Percentiles rank a stretch among this genome's conserved stretches.
These are phyloP conservation scores for Hemithea aestivaria DNA, from an alignment of 2,888 invertebrate species.

Conservation along the genomic window DNA sequence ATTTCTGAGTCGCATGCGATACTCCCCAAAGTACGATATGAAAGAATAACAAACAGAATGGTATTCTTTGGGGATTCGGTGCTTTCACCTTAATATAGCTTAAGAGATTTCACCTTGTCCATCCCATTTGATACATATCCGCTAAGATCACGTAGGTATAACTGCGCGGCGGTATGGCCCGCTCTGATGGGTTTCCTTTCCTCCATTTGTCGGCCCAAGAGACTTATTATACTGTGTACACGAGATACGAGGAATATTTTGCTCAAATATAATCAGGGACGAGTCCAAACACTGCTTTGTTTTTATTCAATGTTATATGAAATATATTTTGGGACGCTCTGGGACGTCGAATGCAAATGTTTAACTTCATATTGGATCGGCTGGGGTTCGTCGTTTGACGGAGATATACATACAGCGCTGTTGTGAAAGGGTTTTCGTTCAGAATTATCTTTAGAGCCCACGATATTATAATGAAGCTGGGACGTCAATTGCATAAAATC, in stretches of 20 bases:
- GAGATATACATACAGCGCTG: slow-evolving; percentile 28
- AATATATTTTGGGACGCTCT: slow-evolving; percentile 41
- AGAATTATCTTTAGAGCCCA: slow-evolving; percentile 25
- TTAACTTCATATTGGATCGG: slow-evolving; percentile 64
- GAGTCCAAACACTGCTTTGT: slow-evolving; percentile 69
- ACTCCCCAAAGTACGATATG: slow-evolving; percentile 48
- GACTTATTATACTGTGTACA: slow-evolving; percentile 76
- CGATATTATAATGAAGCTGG: slow-evolving; percentile 11
- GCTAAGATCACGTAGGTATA: slow-evolving; percentile 67
- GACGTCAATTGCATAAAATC: slow-evolving; percentile 18
- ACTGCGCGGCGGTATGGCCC: slow-evolving; percentile 42
- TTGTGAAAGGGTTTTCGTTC: slow-evolving; percentile 29
- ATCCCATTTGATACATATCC: slow-evolving; percentile 55
- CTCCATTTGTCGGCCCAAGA: slow-evolving; percentile 71
- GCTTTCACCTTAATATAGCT: slow-evolving; percentile 69
- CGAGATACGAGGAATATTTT: slow-evolving; percentile 67
- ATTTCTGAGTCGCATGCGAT: slow-evolving; percentile 51
- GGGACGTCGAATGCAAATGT: slow-evolving; percentile 59
- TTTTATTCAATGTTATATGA: slow-evolving; percentile 64
- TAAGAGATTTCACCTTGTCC: slow-evolving; percentile 71
- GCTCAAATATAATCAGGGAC: slow-evolving; percentile 76
- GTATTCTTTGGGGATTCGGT: slow-evolving; percentile 58
- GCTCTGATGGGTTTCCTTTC: slow-evolving; percentile 65
- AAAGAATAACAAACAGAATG: slow-evolving; percentile 52
- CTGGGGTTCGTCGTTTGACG: slow-evolving; percentile 40